phyloP scores from a whole-genome alignment of 1,140 invertebrate species.

The Drosophila asahinai region DNA sequence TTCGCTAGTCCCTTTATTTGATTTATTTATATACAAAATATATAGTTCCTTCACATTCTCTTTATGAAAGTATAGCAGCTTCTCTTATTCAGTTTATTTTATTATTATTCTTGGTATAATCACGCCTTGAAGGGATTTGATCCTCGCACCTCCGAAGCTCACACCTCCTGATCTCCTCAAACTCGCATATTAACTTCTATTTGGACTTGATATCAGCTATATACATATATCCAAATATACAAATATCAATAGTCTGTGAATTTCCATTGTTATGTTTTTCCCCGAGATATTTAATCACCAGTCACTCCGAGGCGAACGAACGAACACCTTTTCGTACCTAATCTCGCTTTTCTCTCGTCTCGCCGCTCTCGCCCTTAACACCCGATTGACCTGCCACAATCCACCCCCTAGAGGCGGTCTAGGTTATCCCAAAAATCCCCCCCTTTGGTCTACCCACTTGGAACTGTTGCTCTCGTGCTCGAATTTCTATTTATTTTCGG shows the following conservation, averaged over 20 bases:
- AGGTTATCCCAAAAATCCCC: neutral
- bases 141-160: too few relatives aligned
- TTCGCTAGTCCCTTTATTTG: too few relatives aligned
- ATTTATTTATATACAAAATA: too few relatives aligned
- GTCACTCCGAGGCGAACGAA: neutral
- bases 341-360: slow-evolving; percentile 1
- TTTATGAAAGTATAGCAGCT: too few relatives aligned
- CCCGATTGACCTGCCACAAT: slow-evolving; percentile 19
- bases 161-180: neutral
- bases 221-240: neutral
- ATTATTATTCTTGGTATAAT: too few relatives aligned
- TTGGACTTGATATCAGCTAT: too few relatives aligned
- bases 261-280: neutral
- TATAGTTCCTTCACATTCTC: too few relatives aligned
- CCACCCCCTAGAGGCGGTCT: neutral
- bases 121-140: neutral
- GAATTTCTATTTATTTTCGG: slow-evolving; percentile 43
- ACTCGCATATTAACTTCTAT: neutral
- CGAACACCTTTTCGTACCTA: slow-evolving; percentile 1
- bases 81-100: too few relatives aligned
- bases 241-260: neutral
- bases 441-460: slow-evolving; percentile 10
- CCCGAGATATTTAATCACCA: neutral
- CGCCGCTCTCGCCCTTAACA: slow-evolving; percentile 9
- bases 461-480: slow-evolving; percentile 52